Evolutionary conservation across 2,113 vertebrate genomes (phyloP).

Genomic region (Rissa tridactyla): DNA sequence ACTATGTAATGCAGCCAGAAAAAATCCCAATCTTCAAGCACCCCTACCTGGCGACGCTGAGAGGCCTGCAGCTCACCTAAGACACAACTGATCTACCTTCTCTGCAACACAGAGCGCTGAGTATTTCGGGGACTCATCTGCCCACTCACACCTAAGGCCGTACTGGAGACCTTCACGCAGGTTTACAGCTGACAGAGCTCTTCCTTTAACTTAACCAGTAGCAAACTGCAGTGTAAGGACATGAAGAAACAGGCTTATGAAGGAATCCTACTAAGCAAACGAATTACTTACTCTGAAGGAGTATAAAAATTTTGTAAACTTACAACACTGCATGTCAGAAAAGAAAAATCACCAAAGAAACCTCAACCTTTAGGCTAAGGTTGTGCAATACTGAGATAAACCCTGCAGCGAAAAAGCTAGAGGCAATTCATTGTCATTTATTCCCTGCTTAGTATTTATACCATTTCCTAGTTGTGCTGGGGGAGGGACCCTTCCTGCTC

Average conservation of each 20-base stretch:
- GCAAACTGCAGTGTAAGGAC: not conserved
- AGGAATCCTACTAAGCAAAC: not conserved
- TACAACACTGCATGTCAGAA: not conserved
- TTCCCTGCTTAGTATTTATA: constrained; percentile 15
- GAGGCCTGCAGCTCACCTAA: not conserved
- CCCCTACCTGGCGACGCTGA: not conserved
- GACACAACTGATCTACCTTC: not conserved
- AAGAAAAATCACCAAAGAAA: constrained; percentile 49
- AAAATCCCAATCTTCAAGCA: not conserved
- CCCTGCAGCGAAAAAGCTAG: constrained; percentile 27
- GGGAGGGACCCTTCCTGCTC: not conserved
- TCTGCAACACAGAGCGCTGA: not conserved
- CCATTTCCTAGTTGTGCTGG: not conserved
- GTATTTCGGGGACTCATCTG: not conserved
- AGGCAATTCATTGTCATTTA: constrained; percentile 44
- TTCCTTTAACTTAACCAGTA: not conserved
- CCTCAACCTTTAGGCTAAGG: constrained; percentile 47
- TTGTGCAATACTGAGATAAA: constrained; percentile 46
- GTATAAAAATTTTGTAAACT: constrained; percentile 11
- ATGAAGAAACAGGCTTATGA: not conserved
- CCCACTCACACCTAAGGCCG: not conserved
- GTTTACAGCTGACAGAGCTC: not conserved
- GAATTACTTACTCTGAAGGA: not conserved
- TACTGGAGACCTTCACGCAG: not conserved
- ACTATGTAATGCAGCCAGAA: not conserved